Percentiles rank a stretch among this genome's conserved stretches.
These are phyloP conservation scores for Teleopsis dalmanni DNA, from an alignment of 1,140 invertebrate species.

Conservation along the genomic window DNA sequence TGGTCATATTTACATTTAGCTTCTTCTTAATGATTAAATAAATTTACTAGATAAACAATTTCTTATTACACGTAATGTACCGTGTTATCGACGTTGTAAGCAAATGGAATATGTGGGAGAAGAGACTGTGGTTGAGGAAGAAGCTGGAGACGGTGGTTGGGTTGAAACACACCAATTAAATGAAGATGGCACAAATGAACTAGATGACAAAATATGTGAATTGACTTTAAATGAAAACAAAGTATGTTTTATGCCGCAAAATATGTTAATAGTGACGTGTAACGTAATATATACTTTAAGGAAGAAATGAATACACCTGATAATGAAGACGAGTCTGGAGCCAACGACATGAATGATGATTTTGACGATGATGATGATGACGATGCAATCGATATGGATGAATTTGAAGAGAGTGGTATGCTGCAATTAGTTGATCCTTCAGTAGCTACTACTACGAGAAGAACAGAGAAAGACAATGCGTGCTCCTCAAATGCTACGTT, in stretches of 20 bases:
- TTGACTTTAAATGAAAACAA: constrained; percentile 56
- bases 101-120: constrained; percentile 90
- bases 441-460: constrained; percentile 39
- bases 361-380: constrained; percentile 89
- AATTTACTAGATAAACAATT: constrained; percentile 80
- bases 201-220: constrained; percentile 52
- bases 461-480: constrained; percentile 14
- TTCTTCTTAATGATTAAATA: not conserved
- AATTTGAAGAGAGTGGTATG: constrained; percentile 90
- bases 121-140: constrained; percentile 82
- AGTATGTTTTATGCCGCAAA: constrained; percentile 12
- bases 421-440: constrained; percentile 80
- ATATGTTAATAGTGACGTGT: not conserved
- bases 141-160: constrained; percentile 89
- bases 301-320: constrained; percentile 37
- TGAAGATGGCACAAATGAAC: constrained; percentile 47
- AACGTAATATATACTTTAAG: constrained; percentile 10
- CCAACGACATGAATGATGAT: constrained; percentile 7
- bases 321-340: constrained; percentile 14
- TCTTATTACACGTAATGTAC: constrained; percentile 92
- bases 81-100: constrained; percentile 87
- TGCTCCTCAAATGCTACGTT: not conserved
- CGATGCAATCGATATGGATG: constrained; percentile 95
- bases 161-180: constrained; percentile 86
- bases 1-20: not conserved